phyloP scores from a whole-genome alignment of 2,888 invertebrate genomes.

The Antitype chi region DNA sequence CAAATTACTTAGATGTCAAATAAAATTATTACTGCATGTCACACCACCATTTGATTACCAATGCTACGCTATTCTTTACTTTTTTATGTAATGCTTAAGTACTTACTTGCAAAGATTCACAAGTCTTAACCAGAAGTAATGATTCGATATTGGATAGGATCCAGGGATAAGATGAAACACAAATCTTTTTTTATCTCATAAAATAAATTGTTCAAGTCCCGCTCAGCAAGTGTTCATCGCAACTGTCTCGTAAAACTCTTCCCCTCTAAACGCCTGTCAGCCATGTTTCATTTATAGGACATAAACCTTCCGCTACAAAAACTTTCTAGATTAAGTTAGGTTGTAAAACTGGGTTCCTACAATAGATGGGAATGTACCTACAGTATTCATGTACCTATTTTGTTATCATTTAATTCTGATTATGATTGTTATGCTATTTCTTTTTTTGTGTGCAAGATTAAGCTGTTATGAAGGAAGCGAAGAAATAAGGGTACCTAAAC shows the following conservation, averaged over 20 bases:
- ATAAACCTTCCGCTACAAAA: slow-evolving; percentile 26
- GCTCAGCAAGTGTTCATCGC: slow-evolving; percentile 16
- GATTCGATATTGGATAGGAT: not conserved
- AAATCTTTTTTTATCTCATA: slow-evolving; percentile 15
- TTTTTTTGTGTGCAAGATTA: not conserved
- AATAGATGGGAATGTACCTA: not conserved
- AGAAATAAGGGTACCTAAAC: no score
- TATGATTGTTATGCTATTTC: no score
- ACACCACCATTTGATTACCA: not conserved
- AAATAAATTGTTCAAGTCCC: slow-evolving; percentile 30
- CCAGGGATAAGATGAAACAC: not conserved
- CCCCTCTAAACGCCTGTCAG: slow-evolving; percentile 21
- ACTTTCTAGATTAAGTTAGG: slow-evolving; percentile 27
- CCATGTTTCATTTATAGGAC: slow-evolving; percentile 18
- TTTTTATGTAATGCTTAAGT: no score
- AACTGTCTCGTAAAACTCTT: slow-evolving; percentile 49
- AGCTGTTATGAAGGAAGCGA: not conserved
- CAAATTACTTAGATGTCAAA: no score
- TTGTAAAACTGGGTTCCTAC: slow-evolving; percentile 28
- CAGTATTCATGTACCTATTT: not conserved
- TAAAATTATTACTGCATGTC: no score
- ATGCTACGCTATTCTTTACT: not conserved
- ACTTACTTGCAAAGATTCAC: not conserved
- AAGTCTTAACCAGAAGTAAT: not conserved
- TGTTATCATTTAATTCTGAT: not conserved